phyloP scores from a whole-genome alignment of 2,888 invertebrate genomes.

The Pristionchus exspectatus region DNA sequence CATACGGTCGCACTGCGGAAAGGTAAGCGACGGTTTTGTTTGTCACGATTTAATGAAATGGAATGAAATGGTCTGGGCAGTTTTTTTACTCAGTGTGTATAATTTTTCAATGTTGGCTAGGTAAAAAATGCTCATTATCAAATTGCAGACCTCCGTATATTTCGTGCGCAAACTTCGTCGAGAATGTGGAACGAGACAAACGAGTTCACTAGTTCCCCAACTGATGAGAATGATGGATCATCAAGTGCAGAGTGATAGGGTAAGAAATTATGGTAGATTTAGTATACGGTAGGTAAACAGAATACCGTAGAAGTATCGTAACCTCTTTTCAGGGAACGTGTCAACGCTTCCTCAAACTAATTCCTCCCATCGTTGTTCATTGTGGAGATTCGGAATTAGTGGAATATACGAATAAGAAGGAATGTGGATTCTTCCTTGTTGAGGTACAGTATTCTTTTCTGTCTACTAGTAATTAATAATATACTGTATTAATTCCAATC shows the following conservation, averaged over 20 bases:
- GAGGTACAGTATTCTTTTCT: neutral
- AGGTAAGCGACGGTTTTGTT: constrained; percentile 79
- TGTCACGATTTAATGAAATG: too few relatives aligned
- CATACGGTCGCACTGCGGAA: constrained; percentile 96
- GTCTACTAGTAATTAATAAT: too few relatives aligned
- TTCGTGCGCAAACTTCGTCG: neutral
- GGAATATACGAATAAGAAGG: constrained; percentile 16
- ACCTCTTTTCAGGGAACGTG: constrained; percentile 1
- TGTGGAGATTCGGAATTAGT: neutral
- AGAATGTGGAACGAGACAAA: neutral
- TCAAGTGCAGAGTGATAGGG: constrained; percentile 31
- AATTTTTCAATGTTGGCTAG: too few relatives aligned
- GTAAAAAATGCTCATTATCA: too few relatives aligned
- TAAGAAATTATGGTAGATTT: neutral
- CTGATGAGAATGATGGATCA: constrained; percentile 8
- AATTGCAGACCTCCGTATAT: neutral
- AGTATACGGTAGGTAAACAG: neutral
- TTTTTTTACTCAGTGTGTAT: too few relatives aligned
- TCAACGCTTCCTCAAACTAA: constrained; percentile 38
- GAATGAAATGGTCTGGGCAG: too few relatives aligned
- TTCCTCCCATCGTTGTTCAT: constrained; percentile 24
- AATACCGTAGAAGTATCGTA: neutral
- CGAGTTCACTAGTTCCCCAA: neutral
- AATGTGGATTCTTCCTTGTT: constrained; percentile 44
- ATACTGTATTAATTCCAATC: too few relatives aligned